Evolutionary conservation across 2,888 invertebrate genomes (phyloP).

Genomic region (Elysia crispata): DNA sequence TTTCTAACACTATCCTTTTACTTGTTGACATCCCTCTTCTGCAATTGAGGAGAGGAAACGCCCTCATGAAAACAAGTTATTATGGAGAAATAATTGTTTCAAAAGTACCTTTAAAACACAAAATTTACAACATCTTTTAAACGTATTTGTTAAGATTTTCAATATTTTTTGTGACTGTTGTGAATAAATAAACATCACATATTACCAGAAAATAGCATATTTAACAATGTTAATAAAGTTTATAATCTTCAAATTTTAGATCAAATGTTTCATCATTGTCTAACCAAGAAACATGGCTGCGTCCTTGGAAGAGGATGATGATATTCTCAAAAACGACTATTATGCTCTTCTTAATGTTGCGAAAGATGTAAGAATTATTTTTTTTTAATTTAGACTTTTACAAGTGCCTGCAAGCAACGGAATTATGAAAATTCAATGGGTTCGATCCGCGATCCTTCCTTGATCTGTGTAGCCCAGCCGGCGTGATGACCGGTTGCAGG

Average conservation of each 20-base stretch:
- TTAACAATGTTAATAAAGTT: neutral
- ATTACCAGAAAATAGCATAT: conserved; percentile 9
- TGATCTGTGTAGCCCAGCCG: too few species aligned
- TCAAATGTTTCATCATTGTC: conserved; percentile 48
- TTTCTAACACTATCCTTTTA: too few species aligned
- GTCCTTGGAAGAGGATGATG: conserved; percentile 65
- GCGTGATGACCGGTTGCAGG: too few species aligned
- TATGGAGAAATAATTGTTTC: neutral
- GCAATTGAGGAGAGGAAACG: neutral
- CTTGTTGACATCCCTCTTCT: too few species aligned
- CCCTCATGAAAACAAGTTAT: conserved; percentile 5
- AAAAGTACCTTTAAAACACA: neutral
- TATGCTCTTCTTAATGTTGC: conserved; percentile 67
- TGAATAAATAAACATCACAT: neutral
- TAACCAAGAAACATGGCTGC: conserved; percentile 61
- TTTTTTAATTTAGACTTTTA: conserved; percentile 83
- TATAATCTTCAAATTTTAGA: neutral
- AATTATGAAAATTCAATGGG: too few species aligned
- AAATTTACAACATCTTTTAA: neutral
- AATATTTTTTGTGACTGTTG: too few species aligned
- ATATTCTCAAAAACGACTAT: conserved; percentile 62
- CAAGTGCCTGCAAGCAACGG: too few species aligned
- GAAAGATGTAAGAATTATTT: conserved; percentile 56
- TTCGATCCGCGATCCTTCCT: too few species aligned
- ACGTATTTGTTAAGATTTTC: too few species aligned